Evolutionary conservation across 1,140 invertebrate genomes (phyloP).

Genomic region (Colletes latitarsis): DNA sequence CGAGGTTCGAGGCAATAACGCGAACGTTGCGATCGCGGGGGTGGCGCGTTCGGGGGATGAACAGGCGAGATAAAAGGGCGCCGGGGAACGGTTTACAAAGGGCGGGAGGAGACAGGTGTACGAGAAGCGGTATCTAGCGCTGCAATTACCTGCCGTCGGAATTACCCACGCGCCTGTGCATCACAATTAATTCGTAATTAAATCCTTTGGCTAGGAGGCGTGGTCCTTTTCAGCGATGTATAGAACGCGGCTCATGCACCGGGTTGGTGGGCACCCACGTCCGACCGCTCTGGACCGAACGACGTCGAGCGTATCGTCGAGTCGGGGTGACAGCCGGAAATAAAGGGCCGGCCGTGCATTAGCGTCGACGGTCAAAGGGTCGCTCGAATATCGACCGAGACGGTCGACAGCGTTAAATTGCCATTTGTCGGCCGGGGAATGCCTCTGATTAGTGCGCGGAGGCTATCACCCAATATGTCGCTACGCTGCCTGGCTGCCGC

Average conservation of each 20-base stretch:
- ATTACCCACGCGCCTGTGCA: conserved; percentile 68
- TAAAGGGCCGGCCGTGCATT: conserved; percentile 74
- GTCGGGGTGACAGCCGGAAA: conserved; percentile 73
- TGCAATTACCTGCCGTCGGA: conserved; percentile 59
- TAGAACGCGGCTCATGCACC: conserved; percentile 28
- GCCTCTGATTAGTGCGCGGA: conserved; percentile 50
- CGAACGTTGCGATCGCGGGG: neutral
- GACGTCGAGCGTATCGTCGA: conserved; percentile 59
- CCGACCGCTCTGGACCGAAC: conserved; percentile 47
- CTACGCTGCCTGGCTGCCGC: neutral
- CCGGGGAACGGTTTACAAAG: conserved; percentile 13
- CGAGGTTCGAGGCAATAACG: conserved; percentile 14
- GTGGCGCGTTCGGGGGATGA: neutral
- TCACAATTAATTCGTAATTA: conserved; percentile 76
- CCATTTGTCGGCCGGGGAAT: conserved; percentile 71
- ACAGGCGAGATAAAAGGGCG: conserved; percentile 34
- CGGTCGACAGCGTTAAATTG: conserved; percentile 73
- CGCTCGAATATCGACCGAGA: conserved; percentile 72
- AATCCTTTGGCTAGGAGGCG: conserved; percentile 65
- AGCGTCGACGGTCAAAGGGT: conserved; percentile 72
- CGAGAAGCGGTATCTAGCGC: conserved; percentile 6
- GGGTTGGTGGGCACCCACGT: conserved; percentile 53
- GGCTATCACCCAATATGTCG: conserved; percentile 57
- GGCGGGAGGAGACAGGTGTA: conserved; percentile 32
- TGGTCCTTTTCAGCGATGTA: conserved; percentile 48